Percentiles rank a stretch among this genome's conserved stretches.
Conservation (phyloP, 2,113 vertebrate species). For the Scartelaos histophorus region DNA sequence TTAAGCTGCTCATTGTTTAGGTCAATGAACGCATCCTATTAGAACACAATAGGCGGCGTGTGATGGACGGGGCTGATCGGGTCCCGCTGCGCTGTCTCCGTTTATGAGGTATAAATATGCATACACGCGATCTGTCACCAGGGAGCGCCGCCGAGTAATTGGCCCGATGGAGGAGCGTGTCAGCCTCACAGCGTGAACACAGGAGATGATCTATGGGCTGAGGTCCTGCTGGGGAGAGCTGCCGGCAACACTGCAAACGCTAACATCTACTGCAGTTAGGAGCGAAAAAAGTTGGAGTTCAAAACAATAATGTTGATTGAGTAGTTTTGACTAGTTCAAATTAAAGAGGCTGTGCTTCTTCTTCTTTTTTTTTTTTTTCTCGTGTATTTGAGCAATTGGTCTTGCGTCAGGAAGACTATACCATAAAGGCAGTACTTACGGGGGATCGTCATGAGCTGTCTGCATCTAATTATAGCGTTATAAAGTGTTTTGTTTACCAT, state of each 20-base stretch:
- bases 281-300: not conserved
- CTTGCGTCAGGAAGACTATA: too few species aligned
- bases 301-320: not conserved
- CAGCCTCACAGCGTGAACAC: slow-evolving; percentile 41
- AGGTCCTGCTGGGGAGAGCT: slow-evolving; percentile 22
- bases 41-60: not conserved
- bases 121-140: slow-evolving; percentile 45
- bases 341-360: too few species aligned
- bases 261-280: not conserved
- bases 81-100: slow-evolving; percentile 18
- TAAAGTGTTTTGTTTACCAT: too few species aligned
- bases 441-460: too few species aligned
- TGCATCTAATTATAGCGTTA: too few species aligned
- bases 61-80: slow-evolving; percentile 28
- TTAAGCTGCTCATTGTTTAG: not conserved
- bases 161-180: slow-evolving; percentile 33
- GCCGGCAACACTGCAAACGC: not conserved
- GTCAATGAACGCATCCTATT: slow-evolving; percentile 22
- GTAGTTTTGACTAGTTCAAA: too few species aligned
- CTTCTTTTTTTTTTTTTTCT: too few species aligned
- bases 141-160: slow-evolving; percentile 44
- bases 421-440: too few species aligned
- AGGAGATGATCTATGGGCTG: slow-evolving; percentile 50
- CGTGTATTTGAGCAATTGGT: too few species aligned
- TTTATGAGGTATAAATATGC: slow-evolving; percentile 38